Evolutionary conservation across 2,888 invertebrate genomes (phyloP).

Genomic region (Argynnis bischoffii): DNA sequence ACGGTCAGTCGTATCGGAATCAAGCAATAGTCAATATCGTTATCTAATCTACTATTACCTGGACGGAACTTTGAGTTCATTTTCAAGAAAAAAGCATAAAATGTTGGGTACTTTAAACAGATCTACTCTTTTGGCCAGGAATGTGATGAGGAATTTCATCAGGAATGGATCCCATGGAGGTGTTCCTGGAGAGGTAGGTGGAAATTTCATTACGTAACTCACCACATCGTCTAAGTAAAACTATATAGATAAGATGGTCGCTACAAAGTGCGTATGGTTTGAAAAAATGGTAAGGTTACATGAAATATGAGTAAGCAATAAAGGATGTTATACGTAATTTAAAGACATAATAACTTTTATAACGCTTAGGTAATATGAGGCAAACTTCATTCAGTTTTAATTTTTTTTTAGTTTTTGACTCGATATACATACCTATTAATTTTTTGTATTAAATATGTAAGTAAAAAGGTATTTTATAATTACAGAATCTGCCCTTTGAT

Average conservation of each 20-base stretch:
- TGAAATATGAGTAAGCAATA: too few species aligned
- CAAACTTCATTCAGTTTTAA: not conserved
- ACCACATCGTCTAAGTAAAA: not conserved
- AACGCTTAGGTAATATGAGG: too few species aligned
- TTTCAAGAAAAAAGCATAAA: constrained; percentile 45
- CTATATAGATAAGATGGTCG: not conserved
- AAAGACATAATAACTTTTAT: too few species aligned
- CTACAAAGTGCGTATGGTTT: too few species aligned
- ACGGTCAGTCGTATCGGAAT: constrained; percentile 48
- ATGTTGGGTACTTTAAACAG: constrained; percentile 72
- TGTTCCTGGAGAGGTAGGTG: constrained; percentile 68
- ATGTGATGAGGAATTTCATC: constrained; percentile 62
- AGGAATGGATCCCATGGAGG: constrained; percentile 73
- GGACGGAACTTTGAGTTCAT: constrained; percentile 27
- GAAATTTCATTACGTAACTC: constrained; percentile 56
- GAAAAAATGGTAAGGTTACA: too few species aligned
- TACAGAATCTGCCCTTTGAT: constrained; percentile 91
- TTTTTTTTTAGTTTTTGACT: not conserved
- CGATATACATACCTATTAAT: not conserved
- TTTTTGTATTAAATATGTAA: not conserved
- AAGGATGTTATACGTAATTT: too few species aligned
- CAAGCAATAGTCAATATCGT: constrained; percentile 50
- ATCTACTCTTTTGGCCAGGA: constrained; percentile 64
- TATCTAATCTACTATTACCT: constrained; percentile 62
- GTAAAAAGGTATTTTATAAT: constrained; percentile 43